These are phyloP conservation scores for Okamejei kenojei DNA, from an alignment of 2,797 vertebrate genomes.

Conservation along the genomic window DNA sequence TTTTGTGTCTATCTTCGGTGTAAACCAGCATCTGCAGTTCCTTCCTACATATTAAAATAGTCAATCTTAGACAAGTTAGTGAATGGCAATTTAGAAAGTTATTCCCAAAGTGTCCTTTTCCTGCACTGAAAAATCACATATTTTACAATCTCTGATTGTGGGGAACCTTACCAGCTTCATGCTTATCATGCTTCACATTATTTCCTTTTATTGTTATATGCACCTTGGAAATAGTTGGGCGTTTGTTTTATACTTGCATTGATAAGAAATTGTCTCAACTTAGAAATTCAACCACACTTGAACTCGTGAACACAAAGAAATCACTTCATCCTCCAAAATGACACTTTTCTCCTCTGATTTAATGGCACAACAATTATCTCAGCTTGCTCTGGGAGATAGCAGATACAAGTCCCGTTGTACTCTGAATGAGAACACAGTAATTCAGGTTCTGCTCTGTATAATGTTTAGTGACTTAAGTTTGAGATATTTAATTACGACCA, in stretches of 20 bases:
- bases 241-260: not conserved
- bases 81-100: not conserved
- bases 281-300: not conserved
- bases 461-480: not conserved
- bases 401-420: not conserved
- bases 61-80: not conserved
- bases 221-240: not conserved
- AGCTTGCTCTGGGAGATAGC: not conserved
- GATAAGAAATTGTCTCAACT: not conserved
- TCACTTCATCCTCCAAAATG: not conserved
- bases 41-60: not conserved
- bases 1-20: no score
- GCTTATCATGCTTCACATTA: not conserved
- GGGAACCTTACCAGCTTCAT: not conserved
- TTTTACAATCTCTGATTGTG: not conserved
- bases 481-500: not conserved
- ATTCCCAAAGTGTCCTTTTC: not conserved
- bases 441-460: not conserved
- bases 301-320: not conserved
- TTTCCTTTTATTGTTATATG: not conserved
- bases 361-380: not conserved
- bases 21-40: no score
- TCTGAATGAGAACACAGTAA: not conserved
- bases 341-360: no score
- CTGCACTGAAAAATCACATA: not conserved